Evolutionary conservation across 2,888 invertebrate species (phyloP).

Genomic region (Tenodera sinensis): DNA sequence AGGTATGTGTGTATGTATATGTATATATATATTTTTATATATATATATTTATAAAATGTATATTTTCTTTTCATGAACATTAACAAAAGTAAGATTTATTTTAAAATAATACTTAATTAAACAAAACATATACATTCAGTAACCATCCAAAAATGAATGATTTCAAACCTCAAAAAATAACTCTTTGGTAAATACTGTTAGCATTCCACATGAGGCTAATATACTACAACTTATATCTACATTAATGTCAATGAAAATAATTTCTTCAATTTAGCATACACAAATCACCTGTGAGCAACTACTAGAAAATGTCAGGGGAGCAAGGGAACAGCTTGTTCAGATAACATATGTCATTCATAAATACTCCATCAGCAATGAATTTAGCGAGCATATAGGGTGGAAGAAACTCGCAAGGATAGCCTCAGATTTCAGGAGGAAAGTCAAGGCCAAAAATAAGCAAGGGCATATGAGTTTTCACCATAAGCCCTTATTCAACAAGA

Average conservation of each 20-base stretch:
- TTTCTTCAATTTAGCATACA: background rate
- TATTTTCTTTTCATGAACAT: background rate
- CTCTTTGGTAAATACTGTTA: background rate
- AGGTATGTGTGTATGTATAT: background rate
- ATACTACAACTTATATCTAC: background rate
- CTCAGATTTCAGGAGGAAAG: too few species aligned
- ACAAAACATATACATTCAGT: background rate
- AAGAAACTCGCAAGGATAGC: too few species aligned
- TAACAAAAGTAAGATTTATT: slow-evolving; percentile 4
- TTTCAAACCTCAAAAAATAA: background rate
- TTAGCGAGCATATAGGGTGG: too few species aligned
- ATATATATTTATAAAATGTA: background rate
- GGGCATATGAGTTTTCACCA: too few species aligned
- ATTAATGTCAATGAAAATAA: background rate
- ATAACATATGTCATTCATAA: too few species aligned
- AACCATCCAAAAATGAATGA: background rate
- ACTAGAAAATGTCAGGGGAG: too few species aligned
- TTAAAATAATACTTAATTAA: background rate
- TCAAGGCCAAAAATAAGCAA: too few species aligned
- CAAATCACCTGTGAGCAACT: too few species aligned
- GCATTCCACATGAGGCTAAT: background rate
- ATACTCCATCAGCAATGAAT: too few species aligned
- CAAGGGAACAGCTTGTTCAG: too few species aligned
- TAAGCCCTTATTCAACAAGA: too few species aligned
- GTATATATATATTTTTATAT: background rate